These are phyloP conservation scores for Hypercompe scribonia DNA, from an alignment of 2,888 invertebrate genomes.

Conservation along the genomic window DNA sequence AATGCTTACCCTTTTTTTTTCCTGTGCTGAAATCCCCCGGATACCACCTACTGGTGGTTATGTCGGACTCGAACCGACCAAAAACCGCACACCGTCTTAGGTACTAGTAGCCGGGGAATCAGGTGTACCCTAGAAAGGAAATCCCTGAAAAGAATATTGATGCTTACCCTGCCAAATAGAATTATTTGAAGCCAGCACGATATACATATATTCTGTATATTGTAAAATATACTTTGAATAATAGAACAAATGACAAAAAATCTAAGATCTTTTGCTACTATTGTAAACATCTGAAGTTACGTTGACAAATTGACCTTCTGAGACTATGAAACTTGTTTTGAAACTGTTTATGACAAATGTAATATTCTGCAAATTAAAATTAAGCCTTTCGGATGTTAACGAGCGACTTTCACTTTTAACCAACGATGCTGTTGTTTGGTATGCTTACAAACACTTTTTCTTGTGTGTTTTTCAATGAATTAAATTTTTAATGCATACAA, in stretches of 20 bases:
- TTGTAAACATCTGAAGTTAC: neutral
- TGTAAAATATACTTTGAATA: neutral
- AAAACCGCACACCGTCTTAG: too few relatives aligned
- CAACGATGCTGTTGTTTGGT: neutral
- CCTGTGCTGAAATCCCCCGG: too few relatives aligned
- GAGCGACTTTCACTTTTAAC: neutral
- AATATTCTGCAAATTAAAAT: neutral
- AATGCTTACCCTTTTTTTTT: too few relatives aligned
- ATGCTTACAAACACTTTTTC: too few relatives aligned
- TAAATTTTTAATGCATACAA: too few relatives aligned
- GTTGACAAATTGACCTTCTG: slow-evolving; percentile 2
- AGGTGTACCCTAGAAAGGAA: too few relatives aligned
- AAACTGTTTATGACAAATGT: neutral
- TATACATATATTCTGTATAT: neutral
- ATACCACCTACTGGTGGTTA: too few relatives aligned
- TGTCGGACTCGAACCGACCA: too few relatives aligned
- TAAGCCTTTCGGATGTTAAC: neutral
- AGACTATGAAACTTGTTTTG: slow-evolving; percentile 1
- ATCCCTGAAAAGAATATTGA: too few relatives aligned
- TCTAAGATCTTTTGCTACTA: neutral
- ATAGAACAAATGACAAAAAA: neutral
- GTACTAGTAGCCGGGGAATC: too few relatives aligned
- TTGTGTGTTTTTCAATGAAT: too few relatives aligned
- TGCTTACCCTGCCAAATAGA: neutral
- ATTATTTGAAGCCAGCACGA: neutral